Conservation (phyloP, 2,797 vertebrate genomes). For the Chromobotia macracanthus region DNA sequence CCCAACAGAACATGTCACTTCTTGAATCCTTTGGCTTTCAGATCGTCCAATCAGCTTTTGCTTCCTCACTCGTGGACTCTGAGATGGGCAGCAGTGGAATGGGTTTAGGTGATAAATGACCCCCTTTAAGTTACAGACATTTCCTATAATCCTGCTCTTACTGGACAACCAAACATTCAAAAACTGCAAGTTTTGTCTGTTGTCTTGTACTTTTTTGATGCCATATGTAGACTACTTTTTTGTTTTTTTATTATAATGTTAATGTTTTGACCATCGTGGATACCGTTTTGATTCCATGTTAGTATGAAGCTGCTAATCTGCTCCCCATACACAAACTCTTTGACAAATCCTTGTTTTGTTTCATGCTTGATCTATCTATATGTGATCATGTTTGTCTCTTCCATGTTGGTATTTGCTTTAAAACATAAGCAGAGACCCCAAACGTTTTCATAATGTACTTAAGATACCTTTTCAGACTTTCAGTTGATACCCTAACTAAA, state of each 20-base stretch:
- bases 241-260: constrained; percentile 29
- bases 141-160: constrained; percentile 16
- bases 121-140: background rate
- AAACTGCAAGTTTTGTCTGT: constrained; percentile 40
- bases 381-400: background rate
- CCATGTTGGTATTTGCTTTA: too few species aligned
- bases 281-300: constrained; percentile 42
- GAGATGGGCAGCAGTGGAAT: constrained; percentile 91
- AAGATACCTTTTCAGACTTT: background rate
- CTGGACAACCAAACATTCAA: constrained; percentile 30
- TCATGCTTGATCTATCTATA: too few species aligned
- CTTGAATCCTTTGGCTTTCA: constrained; percentile 99
- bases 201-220: constrained; percentile 30
- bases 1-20: constrained; percentile 99
- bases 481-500: background rate
- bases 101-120: constrained; percentile 92
- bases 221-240: constrained; percentile 48
- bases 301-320: constrained; percentile 40
- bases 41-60: constrained; percentile 98
- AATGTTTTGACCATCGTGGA: constrained; percentile 30
- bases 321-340: constrained; percentile 2
- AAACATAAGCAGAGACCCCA: constrained; percentile 7
- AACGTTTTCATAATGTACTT: constrained; percentile 17
- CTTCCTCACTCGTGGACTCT: constrained; percentile 92
- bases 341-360: constrained; percentile 1